Percentiles rank a stretch among this genome's conserved stretches.
These are phyloP conservation scores for Diachasmimorpha longicaudata DNA, from an alignment of 1,140 invertebrate genomes.

Conservation along the genomic window DNA sequence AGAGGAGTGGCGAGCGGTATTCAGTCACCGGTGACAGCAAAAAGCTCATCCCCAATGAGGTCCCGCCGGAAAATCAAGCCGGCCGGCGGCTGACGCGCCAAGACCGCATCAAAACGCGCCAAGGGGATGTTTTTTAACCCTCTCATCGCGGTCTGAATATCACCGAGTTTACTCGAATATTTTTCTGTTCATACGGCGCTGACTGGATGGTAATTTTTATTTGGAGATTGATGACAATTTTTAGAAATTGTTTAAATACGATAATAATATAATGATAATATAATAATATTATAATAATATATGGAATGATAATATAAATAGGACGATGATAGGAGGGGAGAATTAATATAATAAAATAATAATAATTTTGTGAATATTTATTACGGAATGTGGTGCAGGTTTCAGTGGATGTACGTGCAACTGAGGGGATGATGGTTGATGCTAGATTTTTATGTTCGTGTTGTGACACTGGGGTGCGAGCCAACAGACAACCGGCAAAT, in stretches of 20 bases:
- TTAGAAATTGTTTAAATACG: not conserved
- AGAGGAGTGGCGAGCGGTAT: not conserved
- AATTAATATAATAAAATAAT: too few species aligned
- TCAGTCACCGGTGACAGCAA: not conserved
- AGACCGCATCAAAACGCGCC: not conserved
- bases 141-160: not conserved
- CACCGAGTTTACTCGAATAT: not conserved
- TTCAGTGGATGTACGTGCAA: not conserved
- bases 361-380: too few species aligned
- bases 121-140: not conserved
- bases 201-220: not conserved
- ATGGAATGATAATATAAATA: too few species aligned
- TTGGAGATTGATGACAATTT: not conserved
- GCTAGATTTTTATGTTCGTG: not conserved
- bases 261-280: too few species aligned
- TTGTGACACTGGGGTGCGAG: not conserved
- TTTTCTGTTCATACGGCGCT: not conserved
- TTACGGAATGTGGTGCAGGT: not conserved
- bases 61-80: constrained; percentile 24
- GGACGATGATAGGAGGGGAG: too few species aligned
- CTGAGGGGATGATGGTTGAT: not conserved
- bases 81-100: constrained; percentile 16
- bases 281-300: too few species aligned
- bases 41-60: constrained; percentile 8
- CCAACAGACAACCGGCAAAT: not conserved